Percentiles rank a stretch among this genome's conserved stretches.
Evolutionary conservation across 2,113 vertebrate species (phyloP).

Genomic region (Podilymbus podiceps): DNA sequence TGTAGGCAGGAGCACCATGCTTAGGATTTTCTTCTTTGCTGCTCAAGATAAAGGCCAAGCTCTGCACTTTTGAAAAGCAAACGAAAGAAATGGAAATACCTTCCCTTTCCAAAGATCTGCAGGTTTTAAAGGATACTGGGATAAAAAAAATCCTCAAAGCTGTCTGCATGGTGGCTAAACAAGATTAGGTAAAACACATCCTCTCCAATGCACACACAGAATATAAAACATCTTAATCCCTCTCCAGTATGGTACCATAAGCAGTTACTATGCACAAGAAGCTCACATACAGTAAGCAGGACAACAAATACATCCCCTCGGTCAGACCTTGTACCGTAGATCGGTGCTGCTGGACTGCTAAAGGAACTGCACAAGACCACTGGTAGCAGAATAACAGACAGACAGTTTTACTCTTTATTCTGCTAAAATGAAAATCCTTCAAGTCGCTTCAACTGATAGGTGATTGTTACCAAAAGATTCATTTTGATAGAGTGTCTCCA

Average conservation of each 20-base stretch:
- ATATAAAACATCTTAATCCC: slow-evolving; percentile 78
- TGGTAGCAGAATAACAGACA: background rate
- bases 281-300: background rate
- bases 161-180: slow-evolving; percentile 81
- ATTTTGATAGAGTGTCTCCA: background rate
- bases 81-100: slow-evolving; percentile 79
- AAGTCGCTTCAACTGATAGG: background rate
- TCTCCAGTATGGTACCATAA: slow-evolving; percentile 34
- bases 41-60: slow-evolving; percentile 66
- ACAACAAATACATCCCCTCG: background rate
- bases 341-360: background rate
- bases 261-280: slow-evolving; percentile 43
- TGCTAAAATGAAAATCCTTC: background rate
- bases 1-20: slow-evolving; percentile 69
- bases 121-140: slow-evolving; percentile 72
- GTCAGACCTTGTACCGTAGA: background rate
- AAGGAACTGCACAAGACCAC: background rate
- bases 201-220: slow-evolving; percentile 81
- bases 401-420: background rate
- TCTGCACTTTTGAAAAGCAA: slow-evolving; percentile 57
- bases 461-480: background rate
- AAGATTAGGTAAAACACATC: slow-evolving; percentile 85
- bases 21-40: slow-evolving; percentile 66
- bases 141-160: slow-evolving; percentile 79
- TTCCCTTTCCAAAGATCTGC: slow-evolving; percentile 70